Evolutionary conservation across 2,113 vertebrate genomes (phyloP).

Genomic region (Gallinago paraguaiae): DNA sequence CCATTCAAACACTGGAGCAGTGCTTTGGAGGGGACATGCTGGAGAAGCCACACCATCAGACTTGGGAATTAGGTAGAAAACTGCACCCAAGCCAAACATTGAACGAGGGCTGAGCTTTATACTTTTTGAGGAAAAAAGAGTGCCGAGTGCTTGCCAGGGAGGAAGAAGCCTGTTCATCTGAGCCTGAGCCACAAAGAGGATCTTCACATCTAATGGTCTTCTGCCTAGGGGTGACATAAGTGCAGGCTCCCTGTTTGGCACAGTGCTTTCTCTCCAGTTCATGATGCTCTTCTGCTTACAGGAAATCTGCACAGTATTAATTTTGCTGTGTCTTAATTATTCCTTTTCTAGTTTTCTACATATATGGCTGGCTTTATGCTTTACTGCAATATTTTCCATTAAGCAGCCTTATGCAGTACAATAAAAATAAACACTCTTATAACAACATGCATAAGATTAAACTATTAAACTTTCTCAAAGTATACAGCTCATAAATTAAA

Average conservation of each 20-base stretch:
- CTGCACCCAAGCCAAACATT: not conserved
- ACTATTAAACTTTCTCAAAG: not conserved
- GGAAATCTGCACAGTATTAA: not conserved
- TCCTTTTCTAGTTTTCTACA: not conserved
- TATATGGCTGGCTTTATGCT: not conserved
- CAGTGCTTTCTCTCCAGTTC: not conserved
- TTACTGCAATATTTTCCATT: slow-evolving; percentile 35
- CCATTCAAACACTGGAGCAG: fast-evolving
- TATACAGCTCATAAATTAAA: slow-evolving; percentile 51
- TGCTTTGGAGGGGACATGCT: not conserved
- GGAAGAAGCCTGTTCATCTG: not conserved
- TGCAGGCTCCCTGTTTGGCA: not conserved
- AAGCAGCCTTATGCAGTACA: not conserved
- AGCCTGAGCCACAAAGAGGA: not conserved
- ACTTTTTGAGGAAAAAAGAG: not conserved
- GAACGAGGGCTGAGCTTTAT: not conserved
- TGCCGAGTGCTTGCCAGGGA: not conserved
- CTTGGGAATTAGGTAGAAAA: not conserved
- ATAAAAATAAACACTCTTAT: not conserved
- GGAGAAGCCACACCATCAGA: not conserved
- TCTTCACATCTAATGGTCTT: not conserved
- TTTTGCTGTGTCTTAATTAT: not conserved
- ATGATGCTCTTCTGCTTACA: not conserved
- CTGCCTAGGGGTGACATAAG: not conserved
- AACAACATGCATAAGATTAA: not conserved